Conservation (phyloP, 2,797 vertebrate genomes). For the Pempheris klunzingeri region DNA sequence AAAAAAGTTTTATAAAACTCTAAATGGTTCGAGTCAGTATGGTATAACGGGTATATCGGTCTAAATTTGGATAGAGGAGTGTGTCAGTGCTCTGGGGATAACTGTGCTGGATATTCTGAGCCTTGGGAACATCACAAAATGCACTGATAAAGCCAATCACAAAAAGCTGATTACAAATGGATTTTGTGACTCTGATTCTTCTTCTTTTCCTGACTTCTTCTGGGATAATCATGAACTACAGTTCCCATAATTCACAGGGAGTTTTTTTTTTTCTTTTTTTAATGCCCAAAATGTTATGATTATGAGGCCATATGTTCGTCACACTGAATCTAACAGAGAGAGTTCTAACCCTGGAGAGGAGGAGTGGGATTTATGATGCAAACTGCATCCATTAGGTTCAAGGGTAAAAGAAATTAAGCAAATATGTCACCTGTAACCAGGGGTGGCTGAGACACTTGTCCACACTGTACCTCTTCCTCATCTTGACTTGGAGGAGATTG, state of each 20-base stretch:
- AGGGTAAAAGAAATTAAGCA: neutral
- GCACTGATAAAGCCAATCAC: neutral
- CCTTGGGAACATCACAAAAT: neutral
- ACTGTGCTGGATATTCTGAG: neutral
- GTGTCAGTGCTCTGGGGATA: neutral
- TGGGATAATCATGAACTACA: neutral
- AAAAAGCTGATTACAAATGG: neutral
- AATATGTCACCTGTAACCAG: conserved; percentile 93
- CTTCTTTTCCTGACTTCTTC: neutral
- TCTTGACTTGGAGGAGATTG: conserved; percentile 98
- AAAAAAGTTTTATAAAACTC: neutral
- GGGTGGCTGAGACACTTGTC: conserved; percentile 99
- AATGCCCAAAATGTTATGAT: neutral
- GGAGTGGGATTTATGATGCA: neutral
- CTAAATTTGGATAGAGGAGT: neutral
- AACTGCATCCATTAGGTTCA: neutral
- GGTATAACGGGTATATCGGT: neutral
- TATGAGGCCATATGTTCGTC: neutral
- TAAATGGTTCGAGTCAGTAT: neutral
- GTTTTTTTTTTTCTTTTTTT: no score
- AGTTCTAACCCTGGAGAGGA: neutral
- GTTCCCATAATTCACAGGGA: neutral
- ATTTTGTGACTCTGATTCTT: neutral
- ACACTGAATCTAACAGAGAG: neutral
- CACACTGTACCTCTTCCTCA: conserved; percentile 98